These are phyloP conservation scores for Psilopsiagon aymara DNA, from an alignment of 2,113 vertebrate species.

Conservation along the genomic window DNA sequence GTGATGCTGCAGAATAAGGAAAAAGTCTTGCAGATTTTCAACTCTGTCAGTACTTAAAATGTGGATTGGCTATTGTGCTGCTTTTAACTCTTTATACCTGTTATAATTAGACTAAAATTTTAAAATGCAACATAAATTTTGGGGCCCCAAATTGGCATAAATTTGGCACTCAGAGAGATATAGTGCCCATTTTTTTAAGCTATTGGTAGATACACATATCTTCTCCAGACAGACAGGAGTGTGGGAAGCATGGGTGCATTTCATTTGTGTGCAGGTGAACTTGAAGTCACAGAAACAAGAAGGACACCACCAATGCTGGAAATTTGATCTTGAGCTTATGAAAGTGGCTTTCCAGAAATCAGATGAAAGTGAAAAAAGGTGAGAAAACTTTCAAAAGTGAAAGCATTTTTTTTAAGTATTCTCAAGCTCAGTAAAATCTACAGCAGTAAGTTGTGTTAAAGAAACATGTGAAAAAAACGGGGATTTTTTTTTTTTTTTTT, in stretches of 20 bases:
- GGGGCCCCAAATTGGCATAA: background rate
- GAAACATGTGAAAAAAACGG: background rate
- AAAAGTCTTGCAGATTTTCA: background rate
- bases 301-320: background rate
- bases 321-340: background rate
- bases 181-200: background rate
- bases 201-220: background rate
- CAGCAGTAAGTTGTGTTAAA: background rate
- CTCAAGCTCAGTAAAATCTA: background rate
- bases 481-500: background rate
- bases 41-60: background rate
- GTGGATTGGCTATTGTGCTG: background rate
- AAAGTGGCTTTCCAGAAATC: background rate
- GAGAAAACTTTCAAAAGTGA: background rate
- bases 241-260: background rate
- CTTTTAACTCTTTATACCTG: background rate
- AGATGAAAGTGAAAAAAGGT: background rate
- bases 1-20: slow-evolving; percentile 1
- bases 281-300: background rate
- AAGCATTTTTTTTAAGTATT: background rate
- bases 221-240: background rate
- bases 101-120: background rate
- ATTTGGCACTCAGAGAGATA: background rate
- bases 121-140: background rate
- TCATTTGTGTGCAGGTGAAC: background rate